A percentile compares a stretch with the other conserved stretches of the same genome.
phyloP scores from a whole-genome alignment of 2,888 invertebrate species.

The Drosophila gaucha region DNA sequence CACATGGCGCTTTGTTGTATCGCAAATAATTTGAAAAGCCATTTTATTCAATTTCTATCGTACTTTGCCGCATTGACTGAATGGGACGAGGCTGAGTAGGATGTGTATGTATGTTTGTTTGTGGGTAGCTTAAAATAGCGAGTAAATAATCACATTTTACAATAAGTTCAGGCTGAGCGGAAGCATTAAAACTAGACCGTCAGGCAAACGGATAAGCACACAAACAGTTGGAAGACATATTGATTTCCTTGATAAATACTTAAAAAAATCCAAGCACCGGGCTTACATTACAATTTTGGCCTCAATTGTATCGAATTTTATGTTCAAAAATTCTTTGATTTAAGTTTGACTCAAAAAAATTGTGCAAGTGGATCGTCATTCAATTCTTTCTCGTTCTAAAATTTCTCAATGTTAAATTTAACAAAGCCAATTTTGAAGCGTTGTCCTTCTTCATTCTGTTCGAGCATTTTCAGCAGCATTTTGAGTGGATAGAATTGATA shows the following conservation, averaged over 20 bases:
- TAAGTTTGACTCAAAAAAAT: neutral
- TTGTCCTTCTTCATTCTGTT: neutral
- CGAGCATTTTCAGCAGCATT: neutral
- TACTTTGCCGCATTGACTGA: conserved; percentile 37
- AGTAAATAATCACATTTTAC: conserved; percentile 45
- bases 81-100: neutral
- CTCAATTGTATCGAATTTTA: neutral
- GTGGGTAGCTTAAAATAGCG: conserved; percentile 25
- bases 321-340: too few species aligned
- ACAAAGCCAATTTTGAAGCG: conserved; percentile 1
- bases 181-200: conserved; percentile 43
- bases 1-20: conserved; percentile 58
- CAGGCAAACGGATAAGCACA: conserved; percentile 24
- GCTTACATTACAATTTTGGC: neutral
- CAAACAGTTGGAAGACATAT: conserved; percentile 56
- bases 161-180: conserved; percentile 51
- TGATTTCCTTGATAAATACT: conserved; percentile 73
- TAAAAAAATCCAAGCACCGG: conserved; percentile 57
- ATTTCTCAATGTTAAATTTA: neutral
- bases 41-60: conserved; percentile 75
- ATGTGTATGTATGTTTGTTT: neutral
- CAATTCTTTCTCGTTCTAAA: neutral
- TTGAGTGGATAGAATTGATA: neutral
- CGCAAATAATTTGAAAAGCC: conserved; percentile 74
- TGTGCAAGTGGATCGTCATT: neutral